phyloP scores from a whole-genome alignment of 2,113 vertebrate species.

The Cebus imitator region DNA sequence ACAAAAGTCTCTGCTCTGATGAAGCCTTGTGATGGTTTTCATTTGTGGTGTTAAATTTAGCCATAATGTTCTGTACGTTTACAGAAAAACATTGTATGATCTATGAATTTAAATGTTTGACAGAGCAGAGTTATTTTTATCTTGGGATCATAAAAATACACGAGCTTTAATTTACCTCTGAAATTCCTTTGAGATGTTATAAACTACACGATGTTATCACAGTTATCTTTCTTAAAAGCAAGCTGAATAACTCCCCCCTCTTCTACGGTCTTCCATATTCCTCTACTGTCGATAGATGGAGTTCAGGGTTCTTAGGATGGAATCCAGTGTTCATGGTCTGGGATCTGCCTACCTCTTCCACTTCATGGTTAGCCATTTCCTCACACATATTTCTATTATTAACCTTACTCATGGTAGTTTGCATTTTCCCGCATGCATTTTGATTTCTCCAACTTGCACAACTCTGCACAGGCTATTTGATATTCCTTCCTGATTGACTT shows the following conservation, averaged over 20 bases:
- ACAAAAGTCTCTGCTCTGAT: conserved; percentile 17
- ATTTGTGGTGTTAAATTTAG: conserved; percentile 52
- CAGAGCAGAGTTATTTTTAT: conserved; percentile 45
- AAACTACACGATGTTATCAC: background rate
- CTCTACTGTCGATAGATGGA: background rate
- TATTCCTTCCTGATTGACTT: background rate
- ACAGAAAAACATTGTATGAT: conserved; percentile 20
- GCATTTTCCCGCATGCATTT: background rate
- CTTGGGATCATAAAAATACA: conserved; percentile 25
- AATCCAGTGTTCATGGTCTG: background rate
- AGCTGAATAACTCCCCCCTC: background rate
- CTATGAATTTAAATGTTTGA: conserved; percentile 48
- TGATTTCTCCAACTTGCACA: background rate
- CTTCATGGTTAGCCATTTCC: background rate
- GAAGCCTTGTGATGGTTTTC: conserved; percentile 36
- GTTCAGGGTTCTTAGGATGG: background rate
- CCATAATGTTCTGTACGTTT: background rate
- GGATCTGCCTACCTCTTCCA: background rate
- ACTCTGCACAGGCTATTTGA: background rate
- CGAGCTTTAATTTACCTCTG: conserved; percentile 42
- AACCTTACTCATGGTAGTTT: background rate
- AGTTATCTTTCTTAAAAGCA: background rate
- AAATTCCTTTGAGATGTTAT: conserved; percentile 34
- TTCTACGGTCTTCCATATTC: background rate
- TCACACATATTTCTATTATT: background rate